Conservation (phyloP, 2,888 invertebrate genomes). For the Stegophylla sp. region DNA sequence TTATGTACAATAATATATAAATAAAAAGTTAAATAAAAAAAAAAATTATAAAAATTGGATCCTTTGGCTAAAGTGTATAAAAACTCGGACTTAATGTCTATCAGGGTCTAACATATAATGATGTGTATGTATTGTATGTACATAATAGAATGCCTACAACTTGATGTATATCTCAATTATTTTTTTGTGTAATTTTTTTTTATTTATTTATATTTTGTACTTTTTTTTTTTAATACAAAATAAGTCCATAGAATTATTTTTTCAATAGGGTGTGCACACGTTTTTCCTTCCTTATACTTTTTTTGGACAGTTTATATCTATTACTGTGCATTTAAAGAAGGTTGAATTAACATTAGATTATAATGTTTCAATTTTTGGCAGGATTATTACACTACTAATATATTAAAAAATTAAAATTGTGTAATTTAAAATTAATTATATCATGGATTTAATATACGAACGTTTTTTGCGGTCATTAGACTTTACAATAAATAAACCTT, state of each 20-base stretch:
- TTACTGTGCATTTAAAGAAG: constrained; percentile 52
- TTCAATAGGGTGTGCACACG: constrained; percentile 58
- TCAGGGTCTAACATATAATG: constrained; percentile 58
- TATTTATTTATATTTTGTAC: constrained; percentile 55
- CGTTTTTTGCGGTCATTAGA: constrained; percentile 52
- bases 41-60: constrained; percentile 57
- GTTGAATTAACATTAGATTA: constrained; percentile 56
- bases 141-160: constrained; percentile 59
- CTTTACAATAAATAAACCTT: constrained; percentile 55
- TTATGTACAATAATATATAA: constrained; percentile 59
- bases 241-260: constrained; percentile 58
- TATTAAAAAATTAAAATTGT: constrained; percentile 44
- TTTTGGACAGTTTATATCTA: constrained; percentile 41
- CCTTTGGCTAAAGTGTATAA: constrained; percentile 58
- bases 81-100: constrained; percentile 56
- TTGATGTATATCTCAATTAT: constrained; percentile 58
- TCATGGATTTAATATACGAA: constrained; percentile 51
- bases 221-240: constrained; percentile 58
- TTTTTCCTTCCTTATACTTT: constrained; percentile 51
- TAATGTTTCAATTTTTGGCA: constrained; percentile 52
- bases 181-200: constrained; percentile 58
- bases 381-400: constrained; percentile 56
- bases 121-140: constrained; percentile 59
- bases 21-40: constrained; percentile 59
- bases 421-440: constrained; percentile 54